A percentile compares a stretch with the other conserved stretches of the same genome.
phyloP scores from a whole-genome alignment of 1,140 invertebrate species.

The Drosophila tristis region DNA sequence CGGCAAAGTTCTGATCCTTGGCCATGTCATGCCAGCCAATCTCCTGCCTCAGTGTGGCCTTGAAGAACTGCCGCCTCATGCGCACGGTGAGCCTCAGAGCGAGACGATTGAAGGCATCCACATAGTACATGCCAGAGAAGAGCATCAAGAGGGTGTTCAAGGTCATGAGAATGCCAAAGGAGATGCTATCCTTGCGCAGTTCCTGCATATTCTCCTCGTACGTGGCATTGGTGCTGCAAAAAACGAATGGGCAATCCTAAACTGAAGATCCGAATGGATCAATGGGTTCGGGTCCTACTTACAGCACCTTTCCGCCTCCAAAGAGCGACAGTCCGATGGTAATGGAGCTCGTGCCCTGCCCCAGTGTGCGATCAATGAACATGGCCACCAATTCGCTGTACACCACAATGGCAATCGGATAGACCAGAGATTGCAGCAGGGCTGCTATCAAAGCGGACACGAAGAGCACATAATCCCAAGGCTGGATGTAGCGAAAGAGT shows the following conservation, averaged over 20 bases:
- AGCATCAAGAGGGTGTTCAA: conserved; percentile 87
- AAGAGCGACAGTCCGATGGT: conserved; percentile 83
- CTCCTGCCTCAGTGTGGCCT: conserved; percentile 92
- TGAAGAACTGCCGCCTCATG: conserved; percentile 89
- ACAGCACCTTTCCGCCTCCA: conserved; percentile 85
- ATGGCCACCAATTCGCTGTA: conserved; percentile 89
- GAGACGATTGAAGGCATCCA: conserved; percentile 88
- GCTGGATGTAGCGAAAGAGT: conserved; percentile 86
- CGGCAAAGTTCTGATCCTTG: conserved; percentile 94
- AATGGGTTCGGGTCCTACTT: conserved; percentile 69
- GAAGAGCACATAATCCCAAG: conserved; percentile 78
- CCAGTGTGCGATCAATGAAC: conserved; percentile 85
- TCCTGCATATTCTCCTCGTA: conserved; percentile 86
- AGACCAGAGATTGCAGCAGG: conserved; percentile 86
- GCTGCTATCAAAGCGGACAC: conserved; percentile 86
- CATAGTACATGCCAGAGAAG: conserved; percentile 87
- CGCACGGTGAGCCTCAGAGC: conserved; percentile 88
- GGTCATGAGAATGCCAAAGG: conserved; percentile 87
- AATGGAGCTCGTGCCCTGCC: conserved; percentile 79
- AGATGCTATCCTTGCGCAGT: conserved; percentile 87
- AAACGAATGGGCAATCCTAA: not conserved
- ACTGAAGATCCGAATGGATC: too few relatives aligned
- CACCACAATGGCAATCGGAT: conserved; percentile 88
- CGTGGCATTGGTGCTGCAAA: conserved; percentile 85
- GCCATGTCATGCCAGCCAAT: conserved; percentile 94